Conservation (phyloP, 2,113 vertebrate species). For the Eublepharis macularius region DNA sequence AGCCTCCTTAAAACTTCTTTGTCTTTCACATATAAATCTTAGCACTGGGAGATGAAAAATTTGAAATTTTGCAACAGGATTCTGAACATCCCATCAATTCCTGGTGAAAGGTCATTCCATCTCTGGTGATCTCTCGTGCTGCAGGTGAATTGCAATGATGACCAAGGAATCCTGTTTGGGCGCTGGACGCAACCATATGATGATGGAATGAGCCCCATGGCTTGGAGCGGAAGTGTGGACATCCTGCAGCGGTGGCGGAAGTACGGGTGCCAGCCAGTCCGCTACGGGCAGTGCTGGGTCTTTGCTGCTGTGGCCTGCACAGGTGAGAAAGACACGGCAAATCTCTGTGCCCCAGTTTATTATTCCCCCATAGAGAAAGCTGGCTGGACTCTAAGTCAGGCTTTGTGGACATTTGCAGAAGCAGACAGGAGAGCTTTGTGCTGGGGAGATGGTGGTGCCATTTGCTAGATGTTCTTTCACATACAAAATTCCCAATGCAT, state of each 20-base stretch:
- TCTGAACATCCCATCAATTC: not conserved
- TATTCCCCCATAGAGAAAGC: too few species aligned
- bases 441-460: too few species aligned
- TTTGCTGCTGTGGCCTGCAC: slow-evolving; percentile 93
- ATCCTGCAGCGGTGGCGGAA: slow-evolving; percentile 86
- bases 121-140: not conserved
- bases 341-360: too few species aligned
- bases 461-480: too few species aligned
- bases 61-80: not conserved
- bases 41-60: not conserved
- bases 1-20: not conserved
- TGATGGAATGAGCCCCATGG: slow-evolving; percentile 85
- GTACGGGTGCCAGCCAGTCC: slow-evolving; percentile 81
- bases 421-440: too few species aligned
- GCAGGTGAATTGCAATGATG: slow-evolving; percentile 92
- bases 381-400: too few species aligned
- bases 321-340: slow-evolving; percentile 69
- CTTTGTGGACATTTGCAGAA: too few species aligned
- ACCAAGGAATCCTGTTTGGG: slow-evolving; percentile 85
- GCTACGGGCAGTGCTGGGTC: slow-evolving; percentile 97
- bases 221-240: slow-evolving; percentile 90
- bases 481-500: too few species aligned
- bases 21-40: not conserved
- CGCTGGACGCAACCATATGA: slow-evolving; percentile 81
- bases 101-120: too few species aligned